Percentiles rank a stretch among this genome's conserved stretches.
Evolutionary conservation across 1,140 invertebrate species (phyloP).

Genomic region (Drosophila navojoa): DNA sequence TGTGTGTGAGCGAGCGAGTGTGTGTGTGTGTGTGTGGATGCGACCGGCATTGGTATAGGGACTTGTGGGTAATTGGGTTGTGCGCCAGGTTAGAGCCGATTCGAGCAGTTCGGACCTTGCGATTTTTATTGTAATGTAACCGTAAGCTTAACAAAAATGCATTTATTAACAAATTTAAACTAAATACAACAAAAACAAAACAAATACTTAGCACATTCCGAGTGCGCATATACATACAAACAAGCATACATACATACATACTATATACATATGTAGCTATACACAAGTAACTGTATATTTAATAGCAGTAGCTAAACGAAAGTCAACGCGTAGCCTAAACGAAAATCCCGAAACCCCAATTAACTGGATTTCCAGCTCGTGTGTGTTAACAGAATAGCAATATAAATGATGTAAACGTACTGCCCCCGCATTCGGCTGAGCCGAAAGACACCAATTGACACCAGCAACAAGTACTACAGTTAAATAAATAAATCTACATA

Average conservation of each 20-base stretch:
- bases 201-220: slow-evolving; percentile 36
- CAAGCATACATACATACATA: slow-evolving; percentile 17
- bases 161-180: slow-evolving; percentile 47
- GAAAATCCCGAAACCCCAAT: slow-evolving; percentile 10
- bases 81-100: slow-evolving; percentile 18
- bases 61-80: slow-evolving; percentile 18
- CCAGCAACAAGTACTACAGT: slow-evolving; percentile 34
- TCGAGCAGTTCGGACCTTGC: slow-evolving; percentile 38
- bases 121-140: slow-evolving; percentile 51
- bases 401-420: slow-evolving; percentile 61
- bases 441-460: slow-evolving; percentile 38
- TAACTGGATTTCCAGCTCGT: slow-evolving; percentile 2
- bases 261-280: slow-evolving; percentile 35
- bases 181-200: slow-evolving; percentile 26
- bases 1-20: not conserved
- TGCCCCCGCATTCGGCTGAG: slow-evolving; percentile 54
- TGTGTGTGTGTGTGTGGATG: not conserved
- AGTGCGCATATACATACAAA: slow-evolving; percentile 21
- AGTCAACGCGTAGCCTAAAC: slow-evolving; percentile 49
- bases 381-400: slow-evolving; percentile 69
- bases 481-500: slow-evolving; percentile 42
- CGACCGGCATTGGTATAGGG: slow-evolving; percentile 3
- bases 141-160: slow-evolving; percentile 51
- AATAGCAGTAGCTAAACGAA: slow-evolving; percentile 67
- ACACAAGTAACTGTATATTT: slow-evolving; percentile 66